Conservation (phyloP, 2,113 vertebrate species). For the Callithrix jacchus region DNA sequence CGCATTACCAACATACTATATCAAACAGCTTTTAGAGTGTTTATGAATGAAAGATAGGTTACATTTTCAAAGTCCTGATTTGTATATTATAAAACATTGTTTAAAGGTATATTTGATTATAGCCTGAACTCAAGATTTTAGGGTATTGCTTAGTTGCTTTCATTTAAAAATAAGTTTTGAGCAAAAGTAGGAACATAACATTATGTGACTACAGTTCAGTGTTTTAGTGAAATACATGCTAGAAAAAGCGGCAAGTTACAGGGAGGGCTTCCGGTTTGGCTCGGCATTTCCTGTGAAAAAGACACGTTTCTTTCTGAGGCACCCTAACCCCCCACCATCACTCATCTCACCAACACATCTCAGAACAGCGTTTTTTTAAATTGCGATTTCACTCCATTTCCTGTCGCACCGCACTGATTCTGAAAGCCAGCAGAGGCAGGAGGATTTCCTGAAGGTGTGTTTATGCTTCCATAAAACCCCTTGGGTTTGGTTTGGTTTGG, state of each 20-base stretch:
- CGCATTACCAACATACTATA: background rate
- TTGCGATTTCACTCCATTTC: background rate
- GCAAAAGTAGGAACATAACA: background rate
- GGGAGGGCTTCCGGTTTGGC: background rate
- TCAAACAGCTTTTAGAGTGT: background rate
- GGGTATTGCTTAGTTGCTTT: background rate
- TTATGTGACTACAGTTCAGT: background rate
- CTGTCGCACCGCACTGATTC: background rate
- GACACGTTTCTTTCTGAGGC: background rate
- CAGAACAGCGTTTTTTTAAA: background rate
- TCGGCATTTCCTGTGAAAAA: background rate
- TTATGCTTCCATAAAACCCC: constrained; percentile 28
- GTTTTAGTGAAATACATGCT: background rate
- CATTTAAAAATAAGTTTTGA: background rate
- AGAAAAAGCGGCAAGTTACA: background rate
- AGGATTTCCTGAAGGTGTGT: constrained; percentile 9
- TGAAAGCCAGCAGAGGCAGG: constrained; percentile 16
- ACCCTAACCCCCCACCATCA: background rate
- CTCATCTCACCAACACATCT: constrained; percentile 44
- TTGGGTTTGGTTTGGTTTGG: background rate
- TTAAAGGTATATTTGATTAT: background rate
- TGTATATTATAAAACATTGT: background rate
- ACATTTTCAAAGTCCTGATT: background rate
- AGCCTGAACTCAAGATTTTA: background rate
- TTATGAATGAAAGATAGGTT: background rate